Base-by-base conservation (phyloP, 1,140 invertebrate genomes). In the Atopsyche davidsoni region DNA sequence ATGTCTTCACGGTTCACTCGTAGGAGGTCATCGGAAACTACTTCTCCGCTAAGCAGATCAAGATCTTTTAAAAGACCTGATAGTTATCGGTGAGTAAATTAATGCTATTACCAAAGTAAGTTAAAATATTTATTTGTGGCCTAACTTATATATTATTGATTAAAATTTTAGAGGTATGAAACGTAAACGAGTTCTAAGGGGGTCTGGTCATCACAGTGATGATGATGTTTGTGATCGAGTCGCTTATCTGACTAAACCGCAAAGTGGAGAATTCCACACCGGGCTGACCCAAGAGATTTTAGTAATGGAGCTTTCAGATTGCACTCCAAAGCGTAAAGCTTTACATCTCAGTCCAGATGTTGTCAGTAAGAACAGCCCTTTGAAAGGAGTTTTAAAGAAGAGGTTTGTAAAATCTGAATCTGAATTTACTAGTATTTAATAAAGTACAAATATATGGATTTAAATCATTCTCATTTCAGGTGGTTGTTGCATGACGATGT, bases 221-320 rank as follows among this genome's bases (percentile, higher is more conserved):
- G 53, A 62, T 46, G 66, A 68, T 6, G 55, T 34, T 59, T 49
- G 55, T 52, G 25, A 58, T 45, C 32, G 47, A 22, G 13, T 59
- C 45, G 13, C 61, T 43, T 21, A 57, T 59, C 39, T 59, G 38
- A 47, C 47, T 10, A 55, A 55, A 46, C 68, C 64, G 4, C 69
- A 68, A 34, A 65, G 60, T 9, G 70, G 69, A 45, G 64, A 67
- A 24, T 68, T 68, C 23, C 73, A 72, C 57, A 82, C 80, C 32
- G 82, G 82, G 0, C 64, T 85, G 0, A 85, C 82, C 0, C 79
- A 82, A 56, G 82, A 86, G 62, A 82, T 86, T 16, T 76, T 77
- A 60, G 71, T 79, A 1, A 64, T 54, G 57, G 69, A 73, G 39
- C 55, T 73, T 11, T 68, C 62, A 18, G 70, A 78, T 42, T 70